Evolutionary conservation across 2,888 invertebrate species (phyloP), one percentile per base, ranked within the genome.

Genomic region (Eilema depressum): DNA sequence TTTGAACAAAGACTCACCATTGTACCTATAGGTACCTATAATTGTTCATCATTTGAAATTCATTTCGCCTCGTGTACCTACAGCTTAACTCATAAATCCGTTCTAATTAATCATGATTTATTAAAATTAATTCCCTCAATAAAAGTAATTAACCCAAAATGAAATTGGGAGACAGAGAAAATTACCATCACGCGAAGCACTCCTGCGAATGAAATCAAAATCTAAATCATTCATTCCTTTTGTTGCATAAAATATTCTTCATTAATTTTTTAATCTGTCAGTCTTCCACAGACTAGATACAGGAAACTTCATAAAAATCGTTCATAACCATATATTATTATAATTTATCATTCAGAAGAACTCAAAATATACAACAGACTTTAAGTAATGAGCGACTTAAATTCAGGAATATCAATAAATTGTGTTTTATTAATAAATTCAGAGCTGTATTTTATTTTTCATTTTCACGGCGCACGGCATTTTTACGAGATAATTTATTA

Each of bases 21-120:
- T 30, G 17, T 63, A 70, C 66, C 71, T 79, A 71, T 53, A n/a
- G 30, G 56, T 63, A 41, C n/a, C n/a, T n/a, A n/a, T n/a, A n/a
- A n/a, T 61, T 64, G 53, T 68, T 71, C 63, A 67, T 67, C 60
- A 25, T 62, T 71, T 63, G 41, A 47, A 70, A 69, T 61, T 68
- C 28, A 30, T 57, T 69, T 66, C 17, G 25, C 23, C 26, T 63
- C 61, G 33, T 84, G 77, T 78, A 63, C 26, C 69, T 33, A 17
- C 69, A 63, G 25, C 83, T 70, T 82, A 69, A 68, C 33, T 59
- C 53, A 33, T 71, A 82, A 85, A 83, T 81, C 79, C 80, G 72
- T 76, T 72, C 71, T 79, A 81, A 83, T 83, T 85, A 84, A 86
- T 86, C 81, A 80, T 84, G 84, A 87, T 86, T 87, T 85, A 86